Conservation (phyloP, 2,797 vertebrate species). For the Salmo trutta region DNA sequence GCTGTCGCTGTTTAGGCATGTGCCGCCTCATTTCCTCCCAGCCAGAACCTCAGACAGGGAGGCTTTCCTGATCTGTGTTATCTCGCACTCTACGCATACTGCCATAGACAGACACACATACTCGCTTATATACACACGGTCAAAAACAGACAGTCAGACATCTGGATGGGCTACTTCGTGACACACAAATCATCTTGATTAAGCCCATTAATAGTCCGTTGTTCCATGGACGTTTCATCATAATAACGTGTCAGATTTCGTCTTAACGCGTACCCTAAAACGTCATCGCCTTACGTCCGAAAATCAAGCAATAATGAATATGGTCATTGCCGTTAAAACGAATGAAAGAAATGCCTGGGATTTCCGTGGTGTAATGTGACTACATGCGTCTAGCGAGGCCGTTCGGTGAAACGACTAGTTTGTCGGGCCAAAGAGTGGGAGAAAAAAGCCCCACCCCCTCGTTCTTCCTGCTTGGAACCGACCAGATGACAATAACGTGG, state of each 20-base stretch:
- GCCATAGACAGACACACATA: neutral
- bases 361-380: conserved; percentile 11
- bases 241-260: neutral
- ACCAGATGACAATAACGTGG: conserved; percentile 75
- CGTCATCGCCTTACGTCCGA: neutral
- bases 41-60: conserved; percentile 34
- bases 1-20: conserved; percentile 53
- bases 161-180: no score
- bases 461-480: conserved; percentile 70
- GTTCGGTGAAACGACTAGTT: conserved; percentile 56
- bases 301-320: neutral
- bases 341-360: neutral
- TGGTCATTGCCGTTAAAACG: neutral
- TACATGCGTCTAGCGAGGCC: conserved; percentile 51
- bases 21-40: conserved; percentile 52
- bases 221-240: neutral
- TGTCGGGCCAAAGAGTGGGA: conserved; percentile 53
- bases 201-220: no score
- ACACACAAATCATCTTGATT: no score
- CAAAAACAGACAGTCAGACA: no score
- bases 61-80: conserved; percentile 18
- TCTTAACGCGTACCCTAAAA: neutral
- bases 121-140: neutral
- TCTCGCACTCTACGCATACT: neutral
- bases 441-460: conserved; percentile 35